Evolutionary conservation across 2,113 vertebrate genomes (phyloP).

Genomic region (Gallinago paraguaiae): DNA sequence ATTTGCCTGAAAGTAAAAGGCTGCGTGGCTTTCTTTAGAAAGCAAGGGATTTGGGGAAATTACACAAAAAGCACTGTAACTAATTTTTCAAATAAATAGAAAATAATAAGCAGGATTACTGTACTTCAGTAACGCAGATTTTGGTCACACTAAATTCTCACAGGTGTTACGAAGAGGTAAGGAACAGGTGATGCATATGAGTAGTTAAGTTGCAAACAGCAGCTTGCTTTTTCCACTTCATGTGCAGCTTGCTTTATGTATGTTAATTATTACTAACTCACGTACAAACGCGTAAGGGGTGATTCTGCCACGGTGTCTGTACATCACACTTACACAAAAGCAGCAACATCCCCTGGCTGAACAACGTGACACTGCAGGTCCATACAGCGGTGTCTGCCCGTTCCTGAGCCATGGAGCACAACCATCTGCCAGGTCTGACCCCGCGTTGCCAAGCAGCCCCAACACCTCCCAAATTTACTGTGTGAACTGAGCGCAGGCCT

Average conservation of each 20-base stretch:
- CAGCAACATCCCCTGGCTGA: background rate
- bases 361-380: background rate
- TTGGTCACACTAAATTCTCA: no score
- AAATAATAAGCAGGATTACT: background rate
- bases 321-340: background rate
- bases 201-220: background rate
- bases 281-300: accelerated
- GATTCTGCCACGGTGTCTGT: background rate
- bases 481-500: background rate
- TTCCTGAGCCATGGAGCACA: background rate
- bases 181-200: background rate
- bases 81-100: background rate
- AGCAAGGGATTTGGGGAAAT: background rate
- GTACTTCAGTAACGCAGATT: background rate
- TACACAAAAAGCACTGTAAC: background rate
- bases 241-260: background rate
- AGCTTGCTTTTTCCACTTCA: background rate
- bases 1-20: background rate
- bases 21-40: background rate
- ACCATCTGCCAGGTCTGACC: background rate
- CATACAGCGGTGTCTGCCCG: background rate
- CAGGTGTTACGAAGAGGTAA: background rate
- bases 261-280: background rate
- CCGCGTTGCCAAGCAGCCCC: background rate
- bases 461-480: background rate